Conservation (phyloP, 2,113 vertebrate genomes). For the Megaleporinus macrocephalus region DNA sequence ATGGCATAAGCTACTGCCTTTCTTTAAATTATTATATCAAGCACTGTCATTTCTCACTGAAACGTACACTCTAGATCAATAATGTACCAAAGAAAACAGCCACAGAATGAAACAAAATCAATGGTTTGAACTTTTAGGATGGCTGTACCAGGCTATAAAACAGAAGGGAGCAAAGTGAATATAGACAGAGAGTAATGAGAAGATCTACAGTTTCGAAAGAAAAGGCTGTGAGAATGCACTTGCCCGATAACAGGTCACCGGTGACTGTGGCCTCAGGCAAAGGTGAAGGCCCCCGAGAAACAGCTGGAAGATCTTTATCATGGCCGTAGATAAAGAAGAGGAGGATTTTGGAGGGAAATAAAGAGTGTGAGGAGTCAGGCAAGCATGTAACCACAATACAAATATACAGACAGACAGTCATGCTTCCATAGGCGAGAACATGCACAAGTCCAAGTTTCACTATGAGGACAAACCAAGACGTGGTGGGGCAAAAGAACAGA, state of each 20-base stretch:
- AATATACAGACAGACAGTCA: slow-evolving; percentile 33
- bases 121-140: slow-evolving; percentile 18
- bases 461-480: slow-evolving; percentile 72
- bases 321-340: slow-evolving; percentile 60
- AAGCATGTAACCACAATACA: neutral
- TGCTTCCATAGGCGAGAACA: slow-evolving; percentile 62
- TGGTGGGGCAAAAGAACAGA: slow-evolving; percentile 51
- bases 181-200: too few species aligned
- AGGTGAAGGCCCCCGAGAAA: slow-evolving; percentile 92
- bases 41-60: neutral
- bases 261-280: slow-evolving; percentile 89
- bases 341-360: slow-evolving; percentile 62
- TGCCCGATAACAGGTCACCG: slow-evolving; percentile 95
- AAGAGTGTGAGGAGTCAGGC: slow-evolving; percentile 62
- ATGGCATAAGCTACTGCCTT: neutral
- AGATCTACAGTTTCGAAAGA: neutral
- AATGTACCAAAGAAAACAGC: neutral
- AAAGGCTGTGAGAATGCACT: slow-evolving; percentile 68
- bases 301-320: slow-evolving; percentile 95
- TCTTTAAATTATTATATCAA: neutral
- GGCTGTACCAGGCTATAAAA: neutral
- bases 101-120: slow-evolving; percentile 6
- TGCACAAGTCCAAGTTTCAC: slow-evolving; percentile 74
- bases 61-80: neutral
- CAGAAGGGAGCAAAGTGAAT: neutral